Evolutionary conservation across 2,113 vertebrate species (phyloP).

Genomic region (Phalacrocorax carbo): DNA sequence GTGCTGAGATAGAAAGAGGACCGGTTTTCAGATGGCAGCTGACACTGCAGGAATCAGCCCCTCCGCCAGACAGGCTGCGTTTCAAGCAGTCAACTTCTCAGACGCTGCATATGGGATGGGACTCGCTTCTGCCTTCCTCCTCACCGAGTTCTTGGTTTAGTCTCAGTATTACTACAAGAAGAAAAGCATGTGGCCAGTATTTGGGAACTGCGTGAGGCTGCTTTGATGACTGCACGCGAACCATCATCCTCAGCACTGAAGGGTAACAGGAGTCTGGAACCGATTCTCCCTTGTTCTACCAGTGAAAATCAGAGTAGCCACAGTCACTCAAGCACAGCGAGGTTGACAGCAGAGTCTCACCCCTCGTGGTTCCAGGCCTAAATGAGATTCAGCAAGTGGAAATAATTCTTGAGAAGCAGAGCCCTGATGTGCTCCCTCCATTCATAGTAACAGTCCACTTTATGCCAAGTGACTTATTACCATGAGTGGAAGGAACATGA

Average conservation of each 20-base stretch:
- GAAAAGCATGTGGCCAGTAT: neutral
- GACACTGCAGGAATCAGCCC: neutral
- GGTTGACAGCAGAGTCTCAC: neutral
- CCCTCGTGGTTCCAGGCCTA: neutral
- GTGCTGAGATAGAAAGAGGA: neutral
- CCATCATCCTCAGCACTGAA: neutral
- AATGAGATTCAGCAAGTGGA: slow-evolving; percentile 27
- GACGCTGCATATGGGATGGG: accelerated
- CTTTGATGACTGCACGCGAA: neutral
- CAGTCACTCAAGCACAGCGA: neutral
- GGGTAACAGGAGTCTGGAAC: neutral
- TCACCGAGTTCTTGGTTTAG: neutral
- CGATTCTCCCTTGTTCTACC: neutral
- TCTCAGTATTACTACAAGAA: neutral
- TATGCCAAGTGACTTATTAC: slow-evolving; percentile 58
- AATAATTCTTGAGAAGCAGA: slow-evolving; percentile 32
- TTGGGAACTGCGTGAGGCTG: neutral
- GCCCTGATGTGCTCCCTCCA: slow-evolving; percentile 22
- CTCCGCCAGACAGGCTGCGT: neutral
- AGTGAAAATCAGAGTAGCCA: neutral
- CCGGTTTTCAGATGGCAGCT: neutral
- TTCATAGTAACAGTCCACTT: slow-evolving; percentile 45
- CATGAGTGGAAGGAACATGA: slow-evolving; percentile 18
- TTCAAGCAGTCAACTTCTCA: neutral
- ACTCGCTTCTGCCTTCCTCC: neutral